Conservation (phyloP, 1,140 invertebrate genomes). For the Penaeus japonicus region DNA sequence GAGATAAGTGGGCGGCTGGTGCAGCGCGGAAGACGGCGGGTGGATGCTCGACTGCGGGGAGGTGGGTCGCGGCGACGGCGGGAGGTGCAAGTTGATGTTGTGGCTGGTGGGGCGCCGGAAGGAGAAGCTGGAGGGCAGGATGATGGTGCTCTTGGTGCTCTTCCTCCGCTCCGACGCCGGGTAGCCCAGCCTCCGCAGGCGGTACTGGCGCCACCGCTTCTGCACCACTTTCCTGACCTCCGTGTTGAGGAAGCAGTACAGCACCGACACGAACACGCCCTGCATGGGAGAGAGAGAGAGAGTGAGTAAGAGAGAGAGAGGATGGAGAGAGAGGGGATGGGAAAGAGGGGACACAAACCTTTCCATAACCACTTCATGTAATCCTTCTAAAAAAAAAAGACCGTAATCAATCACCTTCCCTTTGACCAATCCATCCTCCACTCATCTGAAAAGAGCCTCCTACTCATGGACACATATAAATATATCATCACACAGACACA, state of each 20-base stretch:
- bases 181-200: neutral
- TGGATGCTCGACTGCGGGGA: too few species aligned
- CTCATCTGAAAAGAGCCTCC: too few species aligned
- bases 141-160: conserved; percentile 37
- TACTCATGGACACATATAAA: too few species aligned
- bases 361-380: too few species aligned
- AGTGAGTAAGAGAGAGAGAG: neutral
- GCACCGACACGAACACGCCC: conserved; percentile 38
- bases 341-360: too few species aligned
- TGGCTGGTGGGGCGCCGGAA: neutral
- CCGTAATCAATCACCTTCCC: too few species aligned
- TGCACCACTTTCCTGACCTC: conserved; percentile 28
- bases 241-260: conserved; percentile 41
- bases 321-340: neutral
- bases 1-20: too few species aligned
- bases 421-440: too few species aligned
- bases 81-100: neutral
- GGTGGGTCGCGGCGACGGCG: neutral
- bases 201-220: conserved; percentile 41
- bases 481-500: too few species aligned
- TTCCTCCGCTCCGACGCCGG: neutral
- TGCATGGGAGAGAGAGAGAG: neutral
- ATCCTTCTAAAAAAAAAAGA: too few species aligned
- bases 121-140: conserved; percentile 7
- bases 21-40: too few species aligned